Base-by-base conservation (phyloP, 1,140 invertebrate genomes). In the Uloborus diversus region DNA sequence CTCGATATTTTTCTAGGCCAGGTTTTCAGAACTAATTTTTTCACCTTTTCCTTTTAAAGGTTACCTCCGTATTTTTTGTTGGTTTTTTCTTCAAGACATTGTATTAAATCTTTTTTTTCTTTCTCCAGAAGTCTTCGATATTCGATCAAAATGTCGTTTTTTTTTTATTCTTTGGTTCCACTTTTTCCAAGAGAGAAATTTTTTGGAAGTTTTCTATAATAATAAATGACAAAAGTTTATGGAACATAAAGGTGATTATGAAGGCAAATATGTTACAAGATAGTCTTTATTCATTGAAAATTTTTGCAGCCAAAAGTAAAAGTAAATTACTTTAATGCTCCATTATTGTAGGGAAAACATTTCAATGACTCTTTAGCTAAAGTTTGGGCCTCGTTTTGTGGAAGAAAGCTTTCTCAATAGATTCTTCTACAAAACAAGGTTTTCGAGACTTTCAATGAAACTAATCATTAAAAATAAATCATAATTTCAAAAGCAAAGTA, bases 211-310 rank as follows among this genome's bases (percentile, higher is more conserved):
- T 75, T 75, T 75, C 61, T 64, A n/a, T n/a, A n/a, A 64, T 75
- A 75, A 75, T 75, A 64, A 61, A 61, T 64, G 71, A 75, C 57
- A 64, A 51, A 75, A 75, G 57, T 75, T 75, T 75, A 33, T 57
- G 69, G 47, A 71, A 71, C 69, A 71, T 71, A 37, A 62, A 59
- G 71, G 57, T 75, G 64, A 75, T 75, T 75, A 75, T 47, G 71
- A 28, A 27, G 33, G 51, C 59, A 64, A 75, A 75, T 59, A 28
- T 73, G 56, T 73, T 61, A 42, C 9, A 13, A 17, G 37, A 17
- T 42, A 2, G 37, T 13, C 37, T 42, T 42, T 42, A 13, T 42
- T 42, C 37, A 9, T 42, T 17, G 37, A 42, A n/a, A n/a, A n/a
- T 47, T 35, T 56, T 70, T 23, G 23, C 7, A 23, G 9, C 9